Conservation (phyloP, 30 jellyfish, hydroid and myxozoan species). For the Turritopsis rubra region DNA sequence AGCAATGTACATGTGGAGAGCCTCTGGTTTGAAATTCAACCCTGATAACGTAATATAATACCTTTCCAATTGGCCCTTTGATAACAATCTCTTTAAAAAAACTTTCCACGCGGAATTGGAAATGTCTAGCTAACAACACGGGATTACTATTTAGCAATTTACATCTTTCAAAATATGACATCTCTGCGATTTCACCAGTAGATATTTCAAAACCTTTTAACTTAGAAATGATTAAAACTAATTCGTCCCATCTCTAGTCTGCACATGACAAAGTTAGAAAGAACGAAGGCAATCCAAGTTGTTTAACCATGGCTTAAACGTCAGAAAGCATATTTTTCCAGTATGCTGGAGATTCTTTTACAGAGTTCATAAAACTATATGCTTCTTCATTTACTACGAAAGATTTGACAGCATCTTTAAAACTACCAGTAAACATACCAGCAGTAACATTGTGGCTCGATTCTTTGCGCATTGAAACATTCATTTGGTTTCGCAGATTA, state of each 20-base stretch:
- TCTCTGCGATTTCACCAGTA: not conserved
- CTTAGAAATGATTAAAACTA: not conserved
- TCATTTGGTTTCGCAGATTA: too few relatives aligned
- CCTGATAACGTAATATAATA: not conserved
- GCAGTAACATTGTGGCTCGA: too few relatives aligned
- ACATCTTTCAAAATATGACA: not conserved
- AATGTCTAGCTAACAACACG: too few relatives aligned
- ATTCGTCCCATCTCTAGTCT: constrained; percentile 6
- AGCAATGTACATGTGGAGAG: too few relatives aligned
- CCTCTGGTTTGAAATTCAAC: too few relatives aligned
- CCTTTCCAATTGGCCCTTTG: not conserved
- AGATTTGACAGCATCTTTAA: not conserved
- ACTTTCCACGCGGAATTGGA: too few relatives aligned
- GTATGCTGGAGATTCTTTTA: too few relatives aligned
- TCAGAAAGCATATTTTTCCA: too few relatives aligned
- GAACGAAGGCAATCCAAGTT: not conserved
- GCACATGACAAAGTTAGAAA: too few relatives aligned
- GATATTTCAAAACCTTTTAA: not conserved
- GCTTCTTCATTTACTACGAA: not conserved
- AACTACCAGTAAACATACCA: not conserved
- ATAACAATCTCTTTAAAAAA: not conserved
- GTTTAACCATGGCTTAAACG: too few relatives aligned
- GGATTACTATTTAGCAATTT: too few relatives aligned
- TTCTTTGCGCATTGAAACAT: too few relatives aligned
- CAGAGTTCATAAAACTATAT: not conserved